These are phyloP conservation scores for Crossaster papposus DNA, from an alignment of 53 echinoderm and acorn worm species.

Conservation along the genomic window DNA sequence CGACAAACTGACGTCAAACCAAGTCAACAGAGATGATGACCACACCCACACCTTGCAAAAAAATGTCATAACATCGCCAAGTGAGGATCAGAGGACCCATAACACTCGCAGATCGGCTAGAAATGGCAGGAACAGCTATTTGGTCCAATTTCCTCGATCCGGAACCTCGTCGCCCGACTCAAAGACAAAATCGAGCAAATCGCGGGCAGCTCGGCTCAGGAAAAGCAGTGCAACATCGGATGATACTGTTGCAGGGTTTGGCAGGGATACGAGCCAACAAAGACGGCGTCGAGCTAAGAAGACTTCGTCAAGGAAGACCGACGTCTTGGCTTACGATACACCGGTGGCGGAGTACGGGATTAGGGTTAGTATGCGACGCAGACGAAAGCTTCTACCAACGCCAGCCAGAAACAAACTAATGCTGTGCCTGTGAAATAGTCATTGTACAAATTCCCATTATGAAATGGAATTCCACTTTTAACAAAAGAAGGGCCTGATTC, in stretches of 20 bases:
- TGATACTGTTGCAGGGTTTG: neutral
- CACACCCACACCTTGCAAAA: neutral
- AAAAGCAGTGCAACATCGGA: neutral
- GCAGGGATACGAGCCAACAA: neutral
- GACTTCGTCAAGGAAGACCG: neutral
- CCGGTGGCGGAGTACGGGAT: conserved; percentile 83
- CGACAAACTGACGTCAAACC: neutral
- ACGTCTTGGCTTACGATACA: conserved; percentile 76
- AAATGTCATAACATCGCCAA: neutral
- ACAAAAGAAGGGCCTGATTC: too few relatives aligned
- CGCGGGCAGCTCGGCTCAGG: neutral
- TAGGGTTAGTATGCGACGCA: conserved; percentile 61
- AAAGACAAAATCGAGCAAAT: neutral
- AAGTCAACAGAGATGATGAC: neutral
- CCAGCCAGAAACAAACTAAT: conserved; percentile 59
- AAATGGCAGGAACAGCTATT: neutral
- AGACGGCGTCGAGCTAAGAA: neutral
- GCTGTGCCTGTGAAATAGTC: conserved; percentile 1
- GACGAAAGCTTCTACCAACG: conserved; percentile 70
- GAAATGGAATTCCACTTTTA: too few relatives aligned
- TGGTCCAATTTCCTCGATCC: neutral
- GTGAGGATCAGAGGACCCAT: neutral
- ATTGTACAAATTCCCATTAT: neutral
- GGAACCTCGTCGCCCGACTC: neutral
- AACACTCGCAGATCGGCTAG: neutral